Conservation (phyloP, 1,140 invertebrate genomes). For the Polypedilum vanderplanki region DNA sequence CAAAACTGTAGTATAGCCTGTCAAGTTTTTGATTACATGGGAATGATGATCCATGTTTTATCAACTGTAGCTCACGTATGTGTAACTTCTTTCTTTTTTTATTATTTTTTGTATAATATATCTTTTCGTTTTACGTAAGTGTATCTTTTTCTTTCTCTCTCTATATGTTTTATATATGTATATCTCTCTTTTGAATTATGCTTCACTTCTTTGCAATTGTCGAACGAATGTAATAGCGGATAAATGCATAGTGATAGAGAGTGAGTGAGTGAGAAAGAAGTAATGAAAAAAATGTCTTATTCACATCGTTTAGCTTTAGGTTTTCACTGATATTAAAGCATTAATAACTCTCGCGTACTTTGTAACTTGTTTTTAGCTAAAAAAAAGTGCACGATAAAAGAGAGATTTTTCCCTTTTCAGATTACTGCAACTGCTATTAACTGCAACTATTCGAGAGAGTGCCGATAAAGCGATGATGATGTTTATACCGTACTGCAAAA, state of each 20-base stretch:
- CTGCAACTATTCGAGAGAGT: too few species aligned
- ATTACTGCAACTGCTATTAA: background rate
- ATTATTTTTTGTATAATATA: too few species aligned
- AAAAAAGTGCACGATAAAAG: background rate
- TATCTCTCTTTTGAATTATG: too few species aligned
- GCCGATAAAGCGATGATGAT: background rate
- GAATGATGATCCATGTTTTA: slow-evolving; percentile 24
- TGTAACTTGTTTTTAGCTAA: background rate
- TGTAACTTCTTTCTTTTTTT: too few species aligned
- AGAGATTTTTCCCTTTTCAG: background rate
- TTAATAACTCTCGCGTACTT: background rate
- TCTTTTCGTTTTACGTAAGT: too few species aligned
- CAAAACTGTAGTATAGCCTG: background rate
- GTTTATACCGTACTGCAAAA: background rate
- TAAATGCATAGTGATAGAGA: background rate
- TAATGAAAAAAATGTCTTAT: background rate
- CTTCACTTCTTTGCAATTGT: background rate
- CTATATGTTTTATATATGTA: background rate
- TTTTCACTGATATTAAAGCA: background rate
- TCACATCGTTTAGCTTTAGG: background rate
- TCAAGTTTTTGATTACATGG: slow-evolving; percentile 21
- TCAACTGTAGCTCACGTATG: background rate
- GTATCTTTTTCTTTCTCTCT: too few species aligned
- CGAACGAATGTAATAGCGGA: background rate
- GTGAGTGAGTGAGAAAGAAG: too few species aligned